These are phyloP conservation scores for Diabrotica balteata DNA, from an alignment of 2,888 invertebrate species.

Conservation along the genomic window DNA sequence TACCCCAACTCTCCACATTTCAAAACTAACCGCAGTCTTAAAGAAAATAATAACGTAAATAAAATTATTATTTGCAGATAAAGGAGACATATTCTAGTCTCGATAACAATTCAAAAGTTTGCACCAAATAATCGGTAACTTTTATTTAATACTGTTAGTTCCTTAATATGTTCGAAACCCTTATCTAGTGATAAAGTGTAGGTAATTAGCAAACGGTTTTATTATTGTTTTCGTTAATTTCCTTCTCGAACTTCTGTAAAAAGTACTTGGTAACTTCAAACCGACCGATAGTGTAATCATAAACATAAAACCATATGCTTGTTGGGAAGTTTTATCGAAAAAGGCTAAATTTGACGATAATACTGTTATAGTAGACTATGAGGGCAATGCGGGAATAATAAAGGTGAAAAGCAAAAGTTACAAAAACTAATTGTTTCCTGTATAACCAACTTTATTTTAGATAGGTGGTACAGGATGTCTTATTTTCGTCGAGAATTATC, in stretches of 20 bases:
- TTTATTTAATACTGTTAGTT: neutral
- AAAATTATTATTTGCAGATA: too few species aligned
- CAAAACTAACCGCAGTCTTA: too few species aligned
- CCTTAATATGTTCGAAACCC: neutral
- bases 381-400: constrained; percentile 22
- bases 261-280: constrained; percentile 14
- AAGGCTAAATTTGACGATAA: constrained; percentile 22
- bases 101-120: constrained; percentile 5
- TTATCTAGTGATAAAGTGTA: constrained; percentile 21
- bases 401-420: constrained; percentile 6
- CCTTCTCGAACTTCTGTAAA: constrained; percentile 10
- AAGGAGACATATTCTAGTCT: neutral
- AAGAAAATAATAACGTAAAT: too few species aligned
- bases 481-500: too few species aligned
- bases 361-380: constrained; percentile 13
- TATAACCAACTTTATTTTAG: neutral
- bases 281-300: constrained; percentile 16
- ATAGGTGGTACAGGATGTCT: neutral
- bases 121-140: neutral
- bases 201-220: constrained; percentile 19
- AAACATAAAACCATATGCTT: constrained; percentile 23
- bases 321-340: constrained; percentile 24
- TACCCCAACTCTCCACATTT: too few species aligned
- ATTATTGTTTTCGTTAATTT: constrained; percentile 22
- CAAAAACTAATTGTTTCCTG: constrained; percentile 25